Percentiles rank a stretch among this genome's conserved stretches.
These are phyloP conservation scores for Uria lomvia DNA, from an alignment of 2,113 vertebrate species.

Conservation along the genomic window DNA sequence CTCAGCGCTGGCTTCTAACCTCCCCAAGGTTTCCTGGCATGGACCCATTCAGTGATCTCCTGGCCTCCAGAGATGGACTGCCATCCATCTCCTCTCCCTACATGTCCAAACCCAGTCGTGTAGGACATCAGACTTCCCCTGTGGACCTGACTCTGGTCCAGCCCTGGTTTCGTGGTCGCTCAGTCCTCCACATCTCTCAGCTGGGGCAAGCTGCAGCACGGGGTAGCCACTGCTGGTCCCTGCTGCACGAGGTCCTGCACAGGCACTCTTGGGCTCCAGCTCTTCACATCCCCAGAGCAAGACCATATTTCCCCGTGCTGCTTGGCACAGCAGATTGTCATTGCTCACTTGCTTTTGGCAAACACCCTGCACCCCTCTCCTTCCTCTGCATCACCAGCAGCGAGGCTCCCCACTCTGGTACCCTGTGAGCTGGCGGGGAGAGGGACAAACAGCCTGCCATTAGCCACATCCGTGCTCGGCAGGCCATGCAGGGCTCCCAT, in stretches of 20 bases:
- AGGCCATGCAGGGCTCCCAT: not conserved
- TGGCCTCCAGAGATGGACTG: not conserved
- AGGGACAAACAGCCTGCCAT: rapidly evolving
- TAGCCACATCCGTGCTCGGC: rapidly evolving
- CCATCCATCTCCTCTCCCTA: not conserved
- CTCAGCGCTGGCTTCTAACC: not conserved
- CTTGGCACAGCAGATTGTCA: not conserved
- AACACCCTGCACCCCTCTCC: rapidly evolving
- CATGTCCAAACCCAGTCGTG: not conserved
- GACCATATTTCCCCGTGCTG: not conserved
- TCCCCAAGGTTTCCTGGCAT: rapidly evolving
- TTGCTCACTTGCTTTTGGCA: not conserved
- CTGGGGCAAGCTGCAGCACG: rapidly evolving
- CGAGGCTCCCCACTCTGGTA: not conserved
- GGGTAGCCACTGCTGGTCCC: not conserved
- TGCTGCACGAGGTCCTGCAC: not conserved
- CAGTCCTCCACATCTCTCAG: not conserved
- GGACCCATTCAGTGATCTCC: not conserved
- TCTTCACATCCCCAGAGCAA: rapidly evolving
- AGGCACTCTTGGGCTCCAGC: not conserved
- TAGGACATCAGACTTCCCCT: not conserved
- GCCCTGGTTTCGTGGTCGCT: rapidly evolving
- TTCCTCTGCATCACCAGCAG: not conserved
- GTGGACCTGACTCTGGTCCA: not conserved
- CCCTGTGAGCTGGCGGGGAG: not conserved